Conservation (phyloP, 1,140 invertebrate genomes). For the Zaprionus tsacasi region DNA sequence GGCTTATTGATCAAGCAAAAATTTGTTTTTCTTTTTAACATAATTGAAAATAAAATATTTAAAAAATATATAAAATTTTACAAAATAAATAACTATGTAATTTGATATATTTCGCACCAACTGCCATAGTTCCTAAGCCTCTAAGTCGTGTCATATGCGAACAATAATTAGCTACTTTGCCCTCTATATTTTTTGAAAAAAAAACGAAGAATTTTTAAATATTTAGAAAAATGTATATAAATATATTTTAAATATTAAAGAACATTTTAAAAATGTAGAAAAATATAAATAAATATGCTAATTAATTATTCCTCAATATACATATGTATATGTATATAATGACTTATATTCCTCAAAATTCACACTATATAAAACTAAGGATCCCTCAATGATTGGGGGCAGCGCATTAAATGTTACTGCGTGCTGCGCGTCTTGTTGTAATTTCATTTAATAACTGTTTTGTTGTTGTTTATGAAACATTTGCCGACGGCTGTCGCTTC, state of each 20-base stretch:
- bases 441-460: conserved; percentile 79
- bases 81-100: too few species aligned
- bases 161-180: too few species aligned
- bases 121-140: not conserved
- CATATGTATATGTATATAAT: not conserved
- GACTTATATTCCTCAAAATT: not conserved
- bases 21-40: too few species aligned
- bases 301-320: too few species aligned
- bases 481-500: conserved; percentile 77
- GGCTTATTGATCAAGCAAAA: not conserved
- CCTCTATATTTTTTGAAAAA: too few species aligned
- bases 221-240: too few species aligned
- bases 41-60: not conserved
- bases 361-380: not conserved
- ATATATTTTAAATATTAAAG: too few species aligned
- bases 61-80: not conserved
- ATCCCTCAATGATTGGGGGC: not conserved
- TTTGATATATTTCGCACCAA: too few species aligned
- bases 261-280: too few species aligned
- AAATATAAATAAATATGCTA: too few species aligned
- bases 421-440: conserved; percentile 49
- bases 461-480: conserved; percentile 79
- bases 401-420: conserved; percentile 39
- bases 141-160: not conserved
- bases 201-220: too few species aligned